These are phyloP conservation scores for Rhinogobius similis DNA, from an alignment of 2,113 vertebrate genomes.

Conservation along the genomic window DNA sequence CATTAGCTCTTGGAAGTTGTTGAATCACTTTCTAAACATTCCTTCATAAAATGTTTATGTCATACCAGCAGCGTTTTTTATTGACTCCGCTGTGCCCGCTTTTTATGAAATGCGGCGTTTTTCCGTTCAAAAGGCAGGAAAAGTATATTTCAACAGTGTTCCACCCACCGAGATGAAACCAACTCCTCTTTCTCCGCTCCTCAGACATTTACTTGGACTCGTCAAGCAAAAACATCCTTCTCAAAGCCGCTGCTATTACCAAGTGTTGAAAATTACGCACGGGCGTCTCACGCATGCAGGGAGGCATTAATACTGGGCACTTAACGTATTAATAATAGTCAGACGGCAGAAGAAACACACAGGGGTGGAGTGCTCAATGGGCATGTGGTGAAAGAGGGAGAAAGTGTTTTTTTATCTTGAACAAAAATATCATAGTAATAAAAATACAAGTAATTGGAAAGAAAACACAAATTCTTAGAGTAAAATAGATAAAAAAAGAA, in stretches of 20 bases:
- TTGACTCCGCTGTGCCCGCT: conserved; percentile 40
- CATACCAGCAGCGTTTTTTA: conserved; percentile 42
- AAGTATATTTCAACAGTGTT: conserved; percentile 29
- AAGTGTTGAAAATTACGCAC: conserved; percentile 47
- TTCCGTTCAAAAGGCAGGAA: conserved; percentile 2
- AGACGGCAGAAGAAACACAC: conserved; percentile 36
- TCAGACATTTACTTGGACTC: conserved; percentile 24
- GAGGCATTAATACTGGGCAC: conserved; percentile 56
- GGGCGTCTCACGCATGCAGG: conserved; percentile 38
- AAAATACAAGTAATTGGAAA: too few relatives aligned
- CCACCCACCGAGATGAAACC: conserved; percentile 24
- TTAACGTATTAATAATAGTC: conserved; percentile 71
- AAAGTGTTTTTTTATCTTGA: too few relatives aligned
- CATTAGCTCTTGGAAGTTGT: conserved; percentile 11
- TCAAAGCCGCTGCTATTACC: conserved; percentile 37
- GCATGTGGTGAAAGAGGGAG: conserved; percentile 28
- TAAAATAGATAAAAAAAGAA: too few relatives aligned
- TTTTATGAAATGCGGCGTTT: conserved; percentile 29
- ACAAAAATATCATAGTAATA: too few relatives aligned
- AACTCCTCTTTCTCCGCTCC: background rate
- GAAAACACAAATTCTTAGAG: too few relatives aligned
- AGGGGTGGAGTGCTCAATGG: conserved; percentile 54
- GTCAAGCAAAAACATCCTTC: conserved; percentile 47
- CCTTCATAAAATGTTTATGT: conserved; percentile 49
- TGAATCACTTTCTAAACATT: conserved; percentile 48